These are phyloP conservation scores for Megalops cyprinoides DNA, from an alignment of 2,797 vertebrate genomes.

Conservation along the genomic window DNA sequence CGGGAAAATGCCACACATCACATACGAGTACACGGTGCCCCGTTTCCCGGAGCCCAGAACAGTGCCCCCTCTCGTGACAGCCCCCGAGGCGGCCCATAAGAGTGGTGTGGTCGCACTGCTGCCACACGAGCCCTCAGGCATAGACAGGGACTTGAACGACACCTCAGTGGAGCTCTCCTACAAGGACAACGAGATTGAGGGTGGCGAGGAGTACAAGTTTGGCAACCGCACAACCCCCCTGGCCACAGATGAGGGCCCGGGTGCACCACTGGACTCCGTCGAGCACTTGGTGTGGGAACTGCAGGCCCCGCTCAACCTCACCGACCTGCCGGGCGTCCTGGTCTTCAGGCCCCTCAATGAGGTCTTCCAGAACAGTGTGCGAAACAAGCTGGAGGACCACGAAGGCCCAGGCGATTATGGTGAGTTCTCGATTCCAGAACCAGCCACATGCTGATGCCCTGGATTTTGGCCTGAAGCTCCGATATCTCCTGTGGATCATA, in stretches of 20 bases:
- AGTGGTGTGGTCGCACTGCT: slow-evolving; percentile 41
- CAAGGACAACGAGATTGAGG: slow-evolving; percentile 51
- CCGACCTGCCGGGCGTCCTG: slow-evolving; percentile 49
- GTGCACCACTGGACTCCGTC: slow-evolving; percentile 1
- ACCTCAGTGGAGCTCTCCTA: slow-evolving; percentile 38
- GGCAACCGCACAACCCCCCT: slow-evolving; percentile 55
- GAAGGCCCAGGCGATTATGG: slow-evolving; percentile 55
- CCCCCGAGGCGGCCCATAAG: slow-evolving; percentile 53
- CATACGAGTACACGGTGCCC: slow-evolving; percentile 85
- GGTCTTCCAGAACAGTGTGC: slow-evolving; percentile 66
- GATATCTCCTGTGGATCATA: background rate
- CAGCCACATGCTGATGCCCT: background rate
- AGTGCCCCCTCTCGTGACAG: slow-evolving; percentile 55
- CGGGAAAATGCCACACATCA: slow-evolving; percentile 86
- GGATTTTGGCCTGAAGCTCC: background rate
- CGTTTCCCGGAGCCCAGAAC: slow-evolving; percentile 46
- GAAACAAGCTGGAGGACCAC: slow-evolving; percentile 51
- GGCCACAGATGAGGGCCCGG: slow-evolving; percentile 36
- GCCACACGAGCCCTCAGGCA: background rate
- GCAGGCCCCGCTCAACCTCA: slow-evolving; percentile 59
- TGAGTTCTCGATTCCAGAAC: slow-evolving; percentile 50
- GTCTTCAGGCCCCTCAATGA: slow-evolving; percentile 52
- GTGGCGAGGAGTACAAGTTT: slow-evolving; percentile 21
- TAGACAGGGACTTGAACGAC: slow-evolving; percentile 7
- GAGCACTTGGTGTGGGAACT: slow-evolving; percentile 48